Percentiles rank a stretch among this genome's conserved stretches.
Evolutionary conservation across 2,113 vertebrate genomes (phyloP).

Genomic region (Pseudonaja textilis): DNA sequence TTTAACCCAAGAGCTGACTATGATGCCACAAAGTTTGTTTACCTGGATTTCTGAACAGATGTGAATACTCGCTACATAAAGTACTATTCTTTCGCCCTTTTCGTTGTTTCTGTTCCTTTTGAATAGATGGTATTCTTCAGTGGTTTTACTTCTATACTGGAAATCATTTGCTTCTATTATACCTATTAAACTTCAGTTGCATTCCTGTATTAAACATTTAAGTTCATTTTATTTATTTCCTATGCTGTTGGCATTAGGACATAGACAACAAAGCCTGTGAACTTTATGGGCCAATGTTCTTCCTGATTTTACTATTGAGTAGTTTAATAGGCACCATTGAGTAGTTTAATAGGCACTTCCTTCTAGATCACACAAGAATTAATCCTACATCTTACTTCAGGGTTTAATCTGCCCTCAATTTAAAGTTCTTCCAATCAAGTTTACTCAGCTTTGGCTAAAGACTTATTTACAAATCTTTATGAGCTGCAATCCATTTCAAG

Average conservation of each 20-base stretch:
- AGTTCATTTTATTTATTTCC: neutral
- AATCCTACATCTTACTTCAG: neutral
- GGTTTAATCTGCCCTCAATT: neutral
- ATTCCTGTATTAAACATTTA: neutral
- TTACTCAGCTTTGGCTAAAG: neutral
- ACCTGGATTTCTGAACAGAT: neutral
- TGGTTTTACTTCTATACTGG: neutral
- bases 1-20: neutral
- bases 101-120: neutral
- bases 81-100: neutral
- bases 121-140: neutral
- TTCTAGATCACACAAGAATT: neutral
- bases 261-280: neutral
- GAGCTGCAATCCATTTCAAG: neutral
- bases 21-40: neutral
- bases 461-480: neutral
- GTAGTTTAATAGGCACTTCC: neutral
- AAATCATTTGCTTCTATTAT: neutral
- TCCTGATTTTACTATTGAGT: neutral
- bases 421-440: neutral
- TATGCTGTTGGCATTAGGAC: neutral
- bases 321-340: neutral
- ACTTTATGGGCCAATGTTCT: neutral
- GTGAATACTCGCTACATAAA: neutral
- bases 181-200: neutral